These are phyloP conservation scores for Eledona agricola DNA, from an alignment of 2,888 invertebrate genomes.

Conservation along the genomic window DNA sequence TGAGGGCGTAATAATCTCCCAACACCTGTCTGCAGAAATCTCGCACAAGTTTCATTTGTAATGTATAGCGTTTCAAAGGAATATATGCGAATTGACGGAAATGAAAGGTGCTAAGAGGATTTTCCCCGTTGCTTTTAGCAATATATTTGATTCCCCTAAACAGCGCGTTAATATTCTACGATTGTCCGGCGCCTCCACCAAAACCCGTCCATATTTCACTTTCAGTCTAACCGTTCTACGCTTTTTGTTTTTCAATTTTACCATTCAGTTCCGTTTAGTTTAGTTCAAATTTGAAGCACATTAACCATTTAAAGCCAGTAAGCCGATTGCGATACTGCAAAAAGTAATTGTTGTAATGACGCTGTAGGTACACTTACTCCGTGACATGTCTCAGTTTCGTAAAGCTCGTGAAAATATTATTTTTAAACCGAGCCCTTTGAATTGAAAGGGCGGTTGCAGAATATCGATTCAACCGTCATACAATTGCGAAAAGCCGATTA, in stretches of 20 bases:
- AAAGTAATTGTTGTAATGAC: no score
- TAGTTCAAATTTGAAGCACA: no score
- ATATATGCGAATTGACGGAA: constrained; percentile 10
- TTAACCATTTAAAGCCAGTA: no score
- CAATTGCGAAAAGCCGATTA: constrained; percentile 24
- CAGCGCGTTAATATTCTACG: constrained; percentile 18
- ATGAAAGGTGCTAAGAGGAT: constrained; percentile 18
- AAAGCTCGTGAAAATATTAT: no score
- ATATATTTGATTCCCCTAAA: constrained; percentile 14
- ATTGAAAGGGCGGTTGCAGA: constrained; percentile 9
- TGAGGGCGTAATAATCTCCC: constrained; percentile 28
- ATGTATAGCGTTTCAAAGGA: constrained; percentile 26
- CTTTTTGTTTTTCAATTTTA: constrained; percentile 4
- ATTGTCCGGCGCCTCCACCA: constrained; percentile 34
- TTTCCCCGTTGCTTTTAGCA: constrained; percentile 3
- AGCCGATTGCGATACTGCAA: no score
- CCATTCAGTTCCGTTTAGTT: no score
- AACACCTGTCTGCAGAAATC: constrained; percentile 26
- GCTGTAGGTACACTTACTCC: constrained; percentile 10
- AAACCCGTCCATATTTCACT: constrained; percentile 15
- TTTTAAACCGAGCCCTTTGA: no score
- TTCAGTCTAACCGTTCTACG: constrained; percentile 13
- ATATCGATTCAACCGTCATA: constrained; percentile 14
- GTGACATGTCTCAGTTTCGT: constrained; percentile 16
- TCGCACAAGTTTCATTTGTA: constrained; percentile 29